These are phyloP conservation scores for Phyllotreta cruciferae DNA, from an alignment of 2,888 invertebrate genomes.

Conservation along the genomic window DNA sequence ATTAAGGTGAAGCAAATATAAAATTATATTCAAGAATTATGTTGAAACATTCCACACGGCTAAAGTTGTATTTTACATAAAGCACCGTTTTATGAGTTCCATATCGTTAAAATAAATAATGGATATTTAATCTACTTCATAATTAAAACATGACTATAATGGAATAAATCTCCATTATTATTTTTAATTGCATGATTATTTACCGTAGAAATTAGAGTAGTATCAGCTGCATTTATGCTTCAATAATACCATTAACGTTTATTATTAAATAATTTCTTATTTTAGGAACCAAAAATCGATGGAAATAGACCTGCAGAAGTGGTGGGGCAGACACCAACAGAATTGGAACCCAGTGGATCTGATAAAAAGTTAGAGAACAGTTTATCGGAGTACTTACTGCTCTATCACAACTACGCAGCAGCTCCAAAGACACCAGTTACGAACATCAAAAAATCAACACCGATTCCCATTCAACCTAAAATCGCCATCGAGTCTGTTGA, in stretches of 20 bases:
- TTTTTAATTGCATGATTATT: neutral
- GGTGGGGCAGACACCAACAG: constrained; percentile 88
- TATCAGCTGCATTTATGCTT: neutral
- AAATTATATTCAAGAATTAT: constrained; percentile 25
- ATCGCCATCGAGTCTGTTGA: constrained; percentile 11
- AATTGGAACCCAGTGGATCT: constrained; percentile 78
- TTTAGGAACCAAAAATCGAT: constrained; percentile 59
- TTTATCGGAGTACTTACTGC: constrained; percentile 54
- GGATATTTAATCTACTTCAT: too few species aligned
- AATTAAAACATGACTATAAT: too few species aligned
- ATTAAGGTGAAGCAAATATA: constrained; percentile 44
- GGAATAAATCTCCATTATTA: too few species aligned
- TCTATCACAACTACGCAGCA: constrained; percentile 56
- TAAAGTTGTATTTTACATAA: constrained; percentile 4
- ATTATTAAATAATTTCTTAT: constrained; percentile 30
- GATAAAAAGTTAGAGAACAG: constrained; percentile 49
- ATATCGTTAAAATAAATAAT: too few species aligned
- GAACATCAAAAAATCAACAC: constrained; percentile 1
- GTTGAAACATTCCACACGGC: constrained; percentile 2
- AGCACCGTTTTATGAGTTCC: neutral
- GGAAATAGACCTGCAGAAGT: constrained; percentile 69
- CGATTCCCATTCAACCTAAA: constrained; percentile 25
- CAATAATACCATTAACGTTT: neutral
- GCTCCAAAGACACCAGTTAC: constrained; percentile 42
- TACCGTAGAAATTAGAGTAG: neutral